Evolutionary conservation across 2,113 vertebrate genomes (phyloP).

Genomic region (Alaudala cheleensis): DNA sequence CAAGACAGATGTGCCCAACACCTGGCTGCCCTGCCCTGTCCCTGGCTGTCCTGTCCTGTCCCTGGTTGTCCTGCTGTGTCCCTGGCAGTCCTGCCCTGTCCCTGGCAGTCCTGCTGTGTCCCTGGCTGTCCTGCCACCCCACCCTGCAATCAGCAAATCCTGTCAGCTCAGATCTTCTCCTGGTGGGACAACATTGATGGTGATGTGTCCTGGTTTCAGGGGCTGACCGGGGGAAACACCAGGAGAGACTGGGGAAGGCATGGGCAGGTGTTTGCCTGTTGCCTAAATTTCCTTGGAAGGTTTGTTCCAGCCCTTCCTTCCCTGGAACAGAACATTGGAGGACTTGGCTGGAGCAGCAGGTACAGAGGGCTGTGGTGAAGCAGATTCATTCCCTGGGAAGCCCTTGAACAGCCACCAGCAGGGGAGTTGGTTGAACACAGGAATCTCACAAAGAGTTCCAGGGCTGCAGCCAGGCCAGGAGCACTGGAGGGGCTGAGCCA

Average conservation of each 20-base stretch:
- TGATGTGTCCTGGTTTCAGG: background rate
- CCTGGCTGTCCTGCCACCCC: background rate
- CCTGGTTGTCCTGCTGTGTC: rapidly evolving
- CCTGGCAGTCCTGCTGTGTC: background rate
- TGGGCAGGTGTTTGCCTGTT: rapidly evolving
- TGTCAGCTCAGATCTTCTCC: background rate
- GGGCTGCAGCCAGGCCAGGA: background rate
- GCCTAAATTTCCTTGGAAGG: background rate
- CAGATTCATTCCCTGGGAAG: background rate
- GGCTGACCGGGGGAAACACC: background rate
- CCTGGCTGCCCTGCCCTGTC: background rate
- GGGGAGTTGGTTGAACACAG: background rate
- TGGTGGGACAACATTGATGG: rapidly evolving
- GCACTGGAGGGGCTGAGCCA: background rate
- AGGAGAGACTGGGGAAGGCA: rapidly evolving
- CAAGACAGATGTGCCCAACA: background rate
- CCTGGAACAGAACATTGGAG: background rate
- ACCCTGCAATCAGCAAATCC: background rate
- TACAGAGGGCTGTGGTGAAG: background rate
- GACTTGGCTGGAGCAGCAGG: background rate
- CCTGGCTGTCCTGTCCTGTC: rapidly evolving
- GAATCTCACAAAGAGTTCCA: background rate
- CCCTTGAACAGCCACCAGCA: background rate
- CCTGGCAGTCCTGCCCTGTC: background rate
- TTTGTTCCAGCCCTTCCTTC: background rate